A percentile compares a stretch with the other conserved stretches of the same genome.
Evolutionary conservation across 2,888 invertebrate species (phyloP).

Genomic region (Nineta flava): DNA sequence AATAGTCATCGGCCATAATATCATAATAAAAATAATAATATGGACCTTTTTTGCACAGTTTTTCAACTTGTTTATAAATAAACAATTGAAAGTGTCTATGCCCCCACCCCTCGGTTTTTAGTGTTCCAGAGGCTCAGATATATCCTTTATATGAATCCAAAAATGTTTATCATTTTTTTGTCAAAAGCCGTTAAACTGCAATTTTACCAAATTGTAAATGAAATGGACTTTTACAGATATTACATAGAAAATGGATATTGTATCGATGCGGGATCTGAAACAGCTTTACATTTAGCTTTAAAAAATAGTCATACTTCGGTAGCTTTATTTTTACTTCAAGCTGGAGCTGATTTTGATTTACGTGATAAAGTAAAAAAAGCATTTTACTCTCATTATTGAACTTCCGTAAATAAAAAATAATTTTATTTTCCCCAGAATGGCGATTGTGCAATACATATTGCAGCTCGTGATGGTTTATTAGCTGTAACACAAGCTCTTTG

Average conservation of each 20-base stretch:
- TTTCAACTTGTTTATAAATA: no score
- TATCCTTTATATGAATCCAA: background rate
- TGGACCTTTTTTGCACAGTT: no score
- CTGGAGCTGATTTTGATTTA: conserved; percentile 39
- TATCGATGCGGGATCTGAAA: conserved; percentile 26
- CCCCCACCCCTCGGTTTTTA: background rate
- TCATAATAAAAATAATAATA: no score
- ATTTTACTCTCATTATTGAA: no score
- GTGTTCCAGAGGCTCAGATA: no score
- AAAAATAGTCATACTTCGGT: conserved; percentile 35
- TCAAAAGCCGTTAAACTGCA: background rate
- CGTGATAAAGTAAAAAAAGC: conserved; percentile 20
- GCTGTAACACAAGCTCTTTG: conserved; percentile 40
- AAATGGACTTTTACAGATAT: conserved; percentile 16
- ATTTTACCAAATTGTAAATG: no score
- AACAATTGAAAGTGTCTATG: no score
- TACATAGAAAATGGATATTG: conserved; percentile 25
- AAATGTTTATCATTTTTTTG: background rate
- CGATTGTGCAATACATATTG: conserved; percentile 42
- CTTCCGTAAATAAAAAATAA: background rate
- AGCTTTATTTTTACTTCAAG: conserved; percentile 40
- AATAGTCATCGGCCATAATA: no score
- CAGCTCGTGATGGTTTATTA: conserved; percentile 35
- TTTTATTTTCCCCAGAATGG: conserved; percentile 27
- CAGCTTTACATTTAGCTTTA: conserved; percentile 44